These are phyloP conservation scores for Mythimna albipuncta DNA, from an alignment of 2,888 invertebrate genomes.

Conservation along the genomic window DNA sequence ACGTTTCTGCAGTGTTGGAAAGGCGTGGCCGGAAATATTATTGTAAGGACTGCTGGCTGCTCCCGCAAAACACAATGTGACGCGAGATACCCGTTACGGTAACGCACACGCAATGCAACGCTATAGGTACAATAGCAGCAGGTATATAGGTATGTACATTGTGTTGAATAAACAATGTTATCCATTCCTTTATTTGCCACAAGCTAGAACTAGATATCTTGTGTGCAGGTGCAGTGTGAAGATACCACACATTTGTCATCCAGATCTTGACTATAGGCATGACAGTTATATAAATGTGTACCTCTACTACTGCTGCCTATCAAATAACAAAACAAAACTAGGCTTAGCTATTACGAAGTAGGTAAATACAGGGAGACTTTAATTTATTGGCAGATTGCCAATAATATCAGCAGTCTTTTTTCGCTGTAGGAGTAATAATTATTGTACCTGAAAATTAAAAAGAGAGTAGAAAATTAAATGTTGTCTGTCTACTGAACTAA, in stretches of 20 bases:
- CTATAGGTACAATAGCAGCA: slow-evolving; percentile 35
- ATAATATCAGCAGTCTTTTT: neutral
- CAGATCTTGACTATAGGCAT: slow-evolving; percentile 10
- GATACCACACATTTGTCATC: slow-evolving; percentile 5
- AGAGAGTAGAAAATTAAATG: no score
- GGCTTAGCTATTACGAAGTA: neutral
- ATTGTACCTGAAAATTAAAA: no score
- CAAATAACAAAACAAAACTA: neutral
- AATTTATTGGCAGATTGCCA: neutral
- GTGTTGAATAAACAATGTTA: slow-evolving; percentile 58
- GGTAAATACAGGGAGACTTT: neutral
- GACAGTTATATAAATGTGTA: slow-evolving; percentile 14
- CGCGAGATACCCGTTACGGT: slow-evolving; percentile 77
- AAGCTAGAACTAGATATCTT: slow-evolving; percentile 54
- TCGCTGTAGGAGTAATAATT: no score
- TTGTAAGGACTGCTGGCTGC: slow-evolving; percentile 70
- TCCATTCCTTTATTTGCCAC: slow-evolving; percentile 45
- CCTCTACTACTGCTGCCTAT: neutral
- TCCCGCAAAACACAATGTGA: slow-evolving; percentile 73
- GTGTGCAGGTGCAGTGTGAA: slow-evolving; percentile 4
- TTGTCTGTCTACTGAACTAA: no score
- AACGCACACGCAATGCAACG: slow-evolving; percentile 69
- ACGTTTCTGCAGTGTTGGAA: slow-evolving; percentile 25
- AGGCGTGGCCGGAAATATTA: slow-evolving; percentile 78
- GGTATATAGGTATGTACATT: slow-evolving; percentile 19